Evolutionary conservation across 2,113 vertebrate genomes (phyloP).

Genomic region (Siniperca chuatsi): DNA sequence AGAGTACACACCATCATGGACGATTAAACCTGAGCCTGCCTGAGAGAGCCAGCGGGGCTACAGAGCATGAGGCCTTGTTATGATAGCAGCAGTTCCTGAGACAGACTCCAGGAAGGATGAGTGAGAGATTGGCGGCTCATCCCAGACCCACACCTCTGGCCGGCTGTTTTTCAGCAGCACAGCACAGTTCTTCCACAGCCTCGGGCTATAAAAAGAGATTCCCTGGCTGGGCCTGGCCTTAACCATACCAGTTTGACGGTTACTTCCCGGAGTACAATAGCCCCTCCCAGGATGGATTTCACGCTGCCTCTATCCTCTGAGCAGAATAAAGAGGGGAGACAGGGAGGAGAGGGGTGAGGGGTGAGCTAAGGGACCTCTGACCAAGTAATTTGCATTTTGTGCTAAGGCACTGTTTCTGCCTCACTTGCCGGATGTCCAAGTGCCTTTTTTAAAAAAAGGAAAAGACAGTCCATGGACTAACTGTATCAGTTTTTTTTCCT

Average conservation of each 20-base stretch:
- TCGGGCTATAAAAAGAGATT: slow-evolving; percentile 45
- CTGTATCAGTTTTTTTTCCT: slow-evolving; percentile 58
- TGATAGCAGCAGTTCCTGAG: slow-evolving; percentile 63
- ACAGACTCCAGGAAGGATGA: slow-evolving; percentile 65
- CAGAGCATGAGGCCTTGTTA: slow-evolving; percentile 68
- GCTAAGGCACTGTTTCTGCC: slow-evolving; percentile 63
- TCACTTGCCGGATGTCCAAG: slow-evolving; percentile 71
- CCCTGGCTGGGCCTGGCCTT: slow-evolving; percentile 33
- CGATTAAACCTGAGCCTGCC: slow-evolving; percentile 66
- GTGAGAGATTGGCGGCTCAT: slow-evolving; percentile 40
- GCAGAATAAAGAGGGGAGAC: slow-evolving; percentile 55
- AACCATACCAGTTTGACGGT: slow-evolving; percentile 68
- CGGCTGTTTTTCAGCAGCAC: slow-evolving; percentile 38
- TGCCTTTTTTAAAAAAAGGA: not conserved
- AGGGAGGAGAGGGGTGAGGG: slow-evolving; percentile 54
- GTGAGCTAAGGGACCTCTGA: slow-evolving; percentile 64
- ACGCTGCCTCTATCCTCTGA: slow-evolving; percentile 62
- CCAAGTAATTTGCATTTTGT: slow-evolving; percentile 76
- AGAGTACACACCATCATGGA: slow-evolving; percentile 68
- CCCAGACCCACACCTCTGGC: slow-evolving; percentile 33
- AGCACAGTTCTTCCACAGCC: slow-evolving; percentile 27
- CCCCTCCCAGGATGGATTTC: slow-evolving; percentile 79
- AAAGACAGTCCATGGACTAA: slow-evolving; percentile 59
- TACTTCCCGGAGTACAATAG: slow-evolving; percentile 70
- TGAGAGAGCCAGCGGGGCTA: slow-evolving; percentile 55